Evolutionary conservation across 1,140 invertebrate species (phyloP).

Genomic region (Phthorimaea operculella): DNA sequence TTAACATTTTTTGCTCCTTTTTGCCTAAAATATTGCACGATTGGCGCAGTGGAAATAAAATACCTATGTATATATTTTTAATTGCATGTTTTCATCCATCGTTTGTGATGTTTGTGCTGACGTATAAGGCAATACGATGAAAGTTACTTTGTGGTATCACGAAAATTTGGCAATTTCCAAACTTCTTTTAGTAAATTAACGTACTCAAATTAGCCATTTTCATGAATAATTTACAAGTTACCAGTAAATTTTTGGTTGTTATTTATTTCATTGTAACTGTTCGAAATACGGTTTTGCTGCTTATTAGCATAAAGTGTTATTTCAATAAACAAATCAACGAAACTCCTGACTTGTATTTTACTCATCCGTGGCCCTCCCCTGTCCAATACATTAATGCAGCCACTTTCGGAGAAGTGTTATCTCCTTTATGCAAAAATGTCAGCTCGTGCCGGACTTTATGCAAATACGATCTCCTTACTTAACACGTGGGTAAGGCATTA

Average conservation of each 20-base stretch:
- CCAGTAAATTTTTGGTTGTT: background rate
- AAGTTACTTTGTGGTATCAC: conserved; percentile 3
- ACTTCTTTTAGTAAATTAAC: conserved; percentile 5
- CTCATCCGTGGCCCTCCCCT: conserved; percentile 21
- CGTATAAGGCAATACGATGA: conserved; percentile 35
- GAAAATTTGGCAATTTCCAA: background rate
- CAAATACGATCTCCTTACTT: conserved; percentile 45
- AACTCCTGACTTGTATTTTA: conserved; percentile 19
- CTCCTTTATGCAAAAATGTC: conserved; percentile 63
- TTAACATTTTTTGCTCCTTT: conserved; percentile 31
- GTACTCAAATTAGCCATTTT: background rate
- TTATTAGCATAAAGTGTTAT: conserved; percentile 21
- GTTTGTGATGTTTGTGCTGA: conserved; percentile 32
- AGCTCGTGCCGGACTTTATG: conserved; percentile 62
- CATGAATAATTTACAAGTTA: conserved; percentile 1
- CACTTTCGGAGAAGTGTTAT: conserved; percentile 51
- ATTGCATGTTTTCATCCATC: conserved; percentile 36
- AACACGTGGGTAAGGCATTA: conserved; percentile 36
- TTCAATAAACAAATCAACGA: conserved; percentile 19
- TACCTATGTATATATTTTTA: conserved; percentile 39
- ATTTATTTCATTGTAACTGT: background rate
- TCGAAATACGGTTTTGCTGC: background rate
- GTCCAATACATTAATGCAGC: conserved; percentile 26
- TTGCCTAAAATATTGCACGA: conserved; percentile 23
- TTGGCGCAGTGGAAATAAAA: conserved; percentile 25